Conservation (phyloP, 1,140 invertebrate genomes). For the Ips nitidus region DNA sequence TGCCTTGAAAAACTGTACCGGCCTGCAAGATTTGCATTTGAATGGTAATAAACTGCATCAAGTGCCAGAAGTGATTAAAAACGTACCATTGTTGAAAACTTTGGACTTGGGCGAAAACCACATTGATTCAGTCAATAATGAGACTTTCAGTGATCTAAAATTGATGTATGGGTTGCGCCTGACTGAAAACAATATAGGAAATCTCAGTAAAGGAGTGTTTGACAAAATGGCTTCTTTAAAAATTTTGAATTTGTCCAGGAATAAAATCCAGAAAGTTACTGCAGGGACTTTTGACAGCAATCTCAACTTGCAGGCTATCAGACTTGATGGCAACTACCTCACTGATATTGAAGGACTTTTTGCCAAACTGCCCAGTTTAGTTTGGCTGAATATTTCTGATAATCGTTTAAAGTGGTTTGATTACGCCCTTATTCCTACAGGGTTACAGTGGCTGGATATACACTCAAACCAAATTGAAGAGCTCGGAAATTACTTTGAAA, state of each 20-base stretch:
- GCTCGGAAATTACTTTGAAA: constrained; percentile 87
- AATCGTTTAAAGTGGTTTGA: constrained; percentile 88
- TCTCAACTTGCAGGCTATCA: constrained; percentile 79
- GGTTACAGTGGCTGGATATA: constrained; percentile 87
- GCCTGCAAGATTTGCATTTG: constrained; percentile 84
- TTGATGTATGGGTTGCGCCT: constrained; percentile 81
- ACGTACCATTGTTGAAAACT: constrained; percentile 78
- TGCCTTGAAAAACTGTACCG: constrained; percentile 80
- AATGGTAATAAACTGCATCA: constrained; percentile 82
- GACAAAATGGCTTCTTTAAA: constrained; percentile 79
- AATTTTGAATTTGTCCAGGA: constrained; percentile 85
- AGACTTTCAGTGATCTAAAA: constrained; percentile 77
- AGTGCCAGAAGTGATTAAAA: constrained; percentile 81
- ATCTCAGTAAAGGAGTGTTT: constrained; percentile 81
- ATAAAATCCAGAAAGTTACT: constrained; percentile 84
- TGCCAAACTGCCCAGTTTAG: constrained; percentile 80
- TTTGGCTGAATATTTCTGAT: constrained; percentile 90
- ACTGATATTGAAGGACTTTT: constrained; percentile 83
- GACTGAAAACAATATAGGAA: constrained; percentile 86
- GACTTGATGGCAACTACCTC: constrained; percentile 85
- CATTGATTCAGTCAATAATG: constrained; percentile 79
- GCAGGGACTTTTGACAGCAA: constrained; percentile 83
- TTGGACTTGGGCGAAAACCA: constrained; percentile 88
- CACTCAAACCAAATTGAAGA: constrained; percentile 84
- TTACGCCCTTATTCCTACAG: constrained; percentile 86